phyloP scores from a whole-genome alignment of 2,888 invertebrate species.

The Hyppa rectilinea region DNA sequence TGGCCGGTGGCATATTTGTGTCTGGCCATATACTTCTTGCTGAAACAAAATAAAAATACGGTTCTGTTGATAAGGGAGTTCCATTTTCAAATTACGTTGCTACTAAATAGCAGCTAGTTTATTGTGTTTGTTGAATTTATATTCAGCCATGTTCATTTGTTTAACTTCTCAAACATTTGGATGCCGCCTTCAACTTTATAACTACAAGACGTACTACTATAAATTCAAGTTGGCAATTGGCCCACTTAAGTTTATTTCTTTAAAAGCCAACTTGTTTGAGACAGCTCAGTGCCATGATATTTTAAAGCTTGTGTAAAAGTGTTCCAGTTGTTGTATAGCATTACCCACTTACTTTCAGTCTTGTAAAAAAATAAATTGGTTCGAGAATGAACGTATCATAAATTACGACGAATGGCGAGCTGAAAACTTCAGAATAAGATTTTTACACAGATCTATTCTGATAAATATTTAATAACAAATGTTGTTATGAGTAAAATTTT shows the following conservation, averaged over 20 bases:
- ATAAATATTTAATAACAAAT: background rate
- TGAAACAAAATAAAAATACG: background rate
- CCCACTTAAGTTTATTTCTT: conserved; percentile 36
- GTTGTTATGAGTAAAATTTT: too few species aligned
- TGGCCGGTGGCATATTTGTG: too few species aligned
- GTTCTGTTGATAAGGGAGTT: background rate
- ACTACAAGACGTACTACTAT: conserved; percentile 9
- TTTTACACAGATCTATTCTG: background rate
- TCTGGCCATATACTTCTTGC: too few species aligned
- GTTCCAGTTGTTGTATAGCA: conserved; percentile 2
- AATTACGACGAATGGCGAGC: background rate
- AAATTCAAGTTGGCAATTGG: conserved; percentile 25
- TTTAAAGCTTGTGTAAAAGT: conserved; percentile 23
- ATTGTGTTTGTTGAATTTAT: background rate
- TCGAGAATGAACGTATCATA: conserved; percentile 6
- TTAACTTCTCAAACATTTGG: conserved; percentile 11
- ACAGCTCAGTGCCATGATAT: conserved; percentile 22
- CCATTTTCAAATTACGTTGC: background rate
- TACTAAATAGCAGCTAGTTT: conserved; percentile 2
- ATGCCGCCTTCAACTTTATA: conserved; percentile 17
- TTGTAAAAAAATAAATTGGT: background rate
- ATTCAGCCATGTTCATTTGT: background rate
- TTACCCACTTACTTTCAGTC: background rate
- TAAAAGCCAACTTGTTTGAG: conserved; percentile 18
- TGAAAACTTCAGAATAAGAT: background rate